phyloP scores from a whole-genome alignment of 2,113 vertebrate species.

The Sphaerodactylus townsendi region DNA sequence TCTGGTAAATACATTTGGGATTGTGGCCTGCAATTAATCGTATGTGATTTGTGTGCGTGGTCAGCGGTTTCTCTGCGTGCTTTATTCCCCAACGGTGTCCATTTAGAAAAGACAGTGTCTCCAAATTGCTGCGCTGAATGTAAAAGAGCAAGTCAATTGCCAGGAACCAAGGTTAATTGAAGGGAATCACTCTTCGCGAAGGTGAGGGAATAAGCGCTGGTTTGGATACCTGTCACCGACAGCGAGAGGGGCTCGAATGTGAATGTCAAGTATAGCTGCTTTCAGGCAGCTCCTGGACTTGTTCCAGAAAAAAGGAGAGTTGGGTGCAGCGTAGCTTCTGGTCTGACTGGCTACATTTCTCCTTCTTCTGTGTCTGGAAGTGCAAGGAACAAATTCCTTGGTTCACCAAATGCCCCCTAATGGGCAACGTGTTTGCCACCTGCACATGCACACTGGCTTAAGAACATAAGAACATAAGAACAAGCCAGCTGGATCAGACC shows the following conservation, averaged over 20 bases:
- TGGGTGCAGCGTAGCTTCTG: no score
- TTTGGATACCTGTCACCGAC: neutral
- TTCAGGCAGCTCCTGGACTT: no score
- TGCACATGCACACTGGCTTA: no score
- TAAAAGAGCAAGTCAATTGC: slow-evolving; percentile 24
- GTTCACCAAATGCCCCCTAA: no score
- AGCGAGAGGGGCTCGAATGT: neutral
- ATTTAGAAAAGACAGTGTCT: slow-evolving; percentile 37
- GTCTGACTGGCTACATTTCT: no score
- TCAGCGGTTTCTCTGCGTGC: slow-evolving; percentile 55
- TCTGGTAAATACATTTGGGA: neutral
- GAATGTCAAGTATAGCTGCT: neutral
- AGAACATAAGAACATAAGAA: neutral
- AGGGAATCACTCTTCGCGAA: slow-evolving; percentile 28
- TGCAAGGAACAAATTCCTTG: no score
- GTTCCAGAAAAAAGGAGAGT: no score
- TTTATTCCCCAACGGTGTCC: neutral
- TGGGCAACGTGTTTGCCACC: no score
- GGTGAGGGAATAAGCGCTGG: neutral
- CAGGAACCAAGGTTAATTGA: slow-evolving; percentile 52
- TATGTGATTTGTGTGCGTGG: slow-evolving; percentile 53
- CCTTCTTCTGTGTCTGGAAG: no score
- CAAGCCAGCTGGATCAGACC: neutral
- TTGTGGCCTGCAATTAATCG: slow-evolving; percentile 21
- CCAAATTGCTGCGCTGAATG: slow-evolving; percentile 12